A percentile compares a stretch with the other conserved stretches of the same genome.
Evolutionary conservation across 1,140 invertebrate genomes (phyloP).

Genomic region (Procambarus virginalis): DNA sequence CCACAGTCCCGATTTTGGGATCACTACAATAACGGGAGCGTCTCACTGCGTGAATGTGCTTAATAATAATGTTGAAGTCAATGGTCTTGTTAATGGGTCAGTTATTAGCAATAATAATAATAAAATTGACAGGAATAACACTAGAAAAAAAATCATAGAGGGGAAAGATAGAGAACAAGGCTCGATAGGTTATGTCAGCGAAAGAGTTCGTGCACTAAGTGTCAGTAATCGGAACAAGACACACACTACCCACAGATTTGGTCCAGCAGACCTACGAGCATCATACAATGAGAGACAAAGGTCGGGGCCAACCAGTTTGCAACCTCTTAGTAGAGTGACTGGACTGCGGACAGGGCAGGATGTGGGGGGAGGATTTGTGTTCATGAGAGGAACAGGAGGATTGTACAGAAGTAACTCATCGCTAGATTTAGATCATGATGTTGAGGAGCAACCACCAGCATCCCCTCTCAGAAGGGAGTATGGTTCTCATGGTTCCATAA

Average conservation of each 20-base stretch:
- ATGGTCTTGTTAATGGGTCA: slow-evolving; percentile 45
- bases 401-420: slow-evolving; percentile 82
- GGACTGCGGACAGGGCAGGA: slow-evolving; percentile 39
- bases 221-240: slow-evolving; percentile 51
- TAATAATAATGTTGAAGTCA: slow-evolving; percentile 64
- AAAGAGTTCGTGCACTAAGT: slow-evolving; percentile 56
- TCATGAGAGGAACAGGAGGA: slow-evolving; percentile 53
- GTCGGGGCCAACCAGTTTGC: slow-evolving; percentile 44
- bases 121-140: slow-evolving; percentile 31
- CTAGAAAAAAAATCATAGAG: slow-evolving; percentile 15
- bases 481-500: slow-evolving; percentile 81
- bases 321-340: slow-evolving; percentile 13
- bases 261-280: slow-evolving; percentile 69
- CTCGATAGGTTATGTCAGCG: slow-evolving; percentile 56
- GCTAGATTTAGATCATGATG: slow-evolving; percentile 79
- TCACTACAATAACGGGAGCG: background rate
- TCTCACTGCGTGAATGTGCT: slow-evolving; percentile 36
- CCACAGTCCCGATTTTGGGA: slow-evolving; percentile 3
- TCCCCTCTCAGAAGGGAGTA: slow-evolving; percentile 76
- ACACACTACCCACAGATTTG: slow-evolving; percentile 63
- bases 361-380: slow-evolving; percentile 59
- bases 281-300: slow-evolving; percentile 71
- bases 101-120: slow-evolving; percentile 34
- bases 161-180: slow-evolving; percentile 47
- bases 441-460: slow-evolving; percentile 67